phyloP scores from a whole-genome alignment of 2,888 invertebrate genomes.

The Hypomecis atomaria region DNA sequence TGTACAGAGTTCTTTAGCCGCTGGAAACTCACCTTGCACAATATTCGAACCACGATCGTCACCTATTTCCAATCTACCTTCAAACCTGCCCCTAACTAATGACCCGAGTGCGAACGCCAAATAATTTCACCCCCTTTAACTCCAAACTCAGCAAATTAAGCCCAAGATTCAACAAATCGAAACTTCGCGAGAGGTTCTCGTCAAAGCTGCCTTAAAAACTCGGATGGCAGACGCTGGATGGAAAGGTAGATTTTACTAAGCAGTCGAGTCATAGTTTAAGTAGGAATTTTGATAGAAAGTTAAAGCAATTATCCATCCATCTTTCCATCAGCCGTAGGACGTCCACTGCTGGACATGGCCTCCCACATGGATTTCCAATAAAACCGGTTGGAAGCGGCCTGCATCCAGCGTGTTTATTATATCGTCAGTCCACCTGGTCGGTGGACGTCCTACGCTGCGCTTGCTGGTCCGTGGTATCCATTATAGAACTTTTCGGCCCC shows the following conservation, averaged over 20 bases:
- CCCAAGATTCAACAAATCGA: constrained; percentile 42
- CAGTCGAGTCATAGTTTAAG: background rate
- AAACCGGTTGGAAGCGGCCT: too few species aligned
- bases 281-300: background rate
- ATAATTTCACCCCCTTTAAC: constrained; percentile 29
- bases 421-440: too few species aligned
- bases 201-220: constrained; percentile 45
- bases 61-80: constrained; percentile 3
- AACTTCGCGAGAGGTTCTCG: constrained; percentile 39
- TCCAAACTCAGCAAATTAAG: constrained; percentile 36
- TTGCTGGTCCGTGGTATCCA: too few species aligned
- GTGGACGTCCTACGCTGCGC: too few species aligned
- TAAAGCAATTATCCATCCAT: too few species aligned
- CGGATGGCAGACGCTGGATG: constrained; percentile 38
- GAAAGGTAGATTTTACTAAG: constrained; percentile 23
- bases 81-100: constrained; percentile 22
- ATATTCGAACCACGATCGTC: background rate
- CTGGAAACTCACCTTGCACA: background rate
- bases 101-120: constrained; percentile 24
- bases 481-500: too few species aligned
- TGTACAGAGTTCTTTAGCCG: too few species aligned
- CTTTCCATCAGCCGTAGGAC: too few species aligned
- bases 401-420: too few species aligned
- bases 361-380: too few species aligned
- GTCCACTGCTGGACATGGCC: too few species aligned